Conservation (phyloP, 2,888 invertebrate genomes). For the Caenorhabditis sp. region DNA sequence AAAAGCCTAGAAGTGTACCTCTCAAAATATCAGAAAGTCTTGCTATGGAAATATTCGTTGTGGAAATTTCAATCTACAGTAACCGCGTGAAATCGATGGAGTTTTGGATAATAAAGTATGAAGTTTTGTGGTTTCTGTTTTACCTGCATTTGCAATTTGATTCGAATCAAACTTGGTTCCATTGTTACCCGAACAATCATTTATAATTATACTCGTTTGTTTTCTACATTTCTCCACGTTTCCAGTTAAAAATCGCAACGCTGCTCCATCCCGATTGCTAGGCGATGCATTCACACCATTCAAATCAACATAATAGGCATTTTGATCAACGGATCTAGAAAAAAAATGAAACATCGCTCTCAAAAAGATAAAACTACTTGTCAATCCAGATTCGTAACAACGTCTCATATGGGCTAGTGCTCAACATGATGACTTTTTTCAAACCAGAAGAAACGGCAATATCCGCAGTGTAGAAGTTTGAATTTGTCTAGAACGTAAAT, state of each 20-base stretch:
- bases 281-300: neutral
- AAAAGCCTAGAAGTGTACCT: too few species aligned
- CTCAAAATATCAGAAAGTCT: too few species aligned
- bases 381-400: neutral
- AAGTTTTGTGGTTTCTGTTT: neutral
- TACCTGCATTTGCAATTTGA: neutral
- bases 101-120: neutral
- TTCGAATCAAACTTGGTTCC: constrained; percentile 1
- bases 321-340: neutral
- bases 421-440: neutral
- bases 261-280: neutral
- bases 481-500: neutral
- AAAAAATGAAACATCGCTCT: neutral
- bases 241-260: neutral
- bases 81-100: neutral
- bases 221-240: neutral
- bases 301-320: neutral
- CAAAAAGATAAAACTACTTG: neutral
- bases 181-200: neutral
- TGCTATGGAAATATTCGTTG: too few species aligned
- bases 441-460: neutral
- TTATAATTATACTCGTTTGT: neutral
- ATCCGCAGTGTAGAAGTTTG: neutral
- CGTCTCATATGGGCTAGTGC: neutral
- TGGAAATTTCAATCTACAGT: too few species aligned